Conservation (phyloP, 2,113 vertebrate species). For the Limanda limanda region DNA sequence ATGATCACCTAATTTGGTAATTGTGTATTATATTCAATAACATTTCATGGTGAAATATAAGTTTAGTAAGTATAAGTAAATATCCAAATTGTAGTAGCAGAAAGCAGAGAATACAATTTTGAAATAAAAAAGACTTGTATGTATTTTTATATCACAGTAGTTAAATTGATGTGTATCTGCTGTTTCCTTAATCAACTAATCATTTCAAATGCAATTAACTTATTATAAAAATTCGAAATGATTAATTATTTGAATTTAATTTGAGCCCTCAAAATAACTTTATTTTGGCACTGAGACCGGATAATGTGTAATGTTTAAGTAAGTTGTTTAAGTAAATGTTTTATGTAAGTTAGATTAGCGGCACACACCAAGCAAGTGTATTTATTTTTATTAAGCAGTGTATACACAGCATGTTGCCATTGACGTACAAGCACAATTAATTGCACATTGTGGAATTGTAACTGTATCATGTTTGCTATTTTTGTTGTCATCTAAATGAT, state of each 20-base stretch:
- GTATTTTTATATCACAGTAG: too few species aligned
- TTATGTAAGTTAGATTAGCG: slow-evolving; percentile 3
- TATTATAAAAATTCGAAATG: too few species aligned
- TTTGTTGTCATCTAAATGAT: background rate
- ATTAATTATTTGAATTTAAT: background rate
- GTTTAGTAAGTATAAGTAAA: too few species aligned
- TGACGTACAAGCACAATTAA: background rate
- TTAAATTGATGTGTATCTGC: background rate
- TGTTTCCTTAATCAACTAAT: background rate
- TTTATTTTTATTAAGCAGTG: slow-evolving; percentile 25
- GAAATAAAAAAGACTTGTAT: too few species aligned
- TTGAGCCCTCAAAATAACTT: background rate
- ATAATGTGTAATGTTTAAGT: background rate
- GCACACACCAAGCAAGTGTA: background rate
- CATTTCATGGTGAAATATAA: too few species aligned
- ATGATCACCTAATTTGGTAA: too few species aligned
- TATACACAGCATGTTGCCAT: background rate
- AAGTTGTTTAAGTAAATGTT: too few species aligned
- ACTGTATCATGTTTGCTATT: background rate
- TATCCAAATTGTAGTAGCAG: too few species aligned
- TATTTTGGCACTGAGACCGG: background rate
- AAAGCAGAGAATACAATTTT: too few species aligned
- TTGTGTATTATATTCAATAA: too few species aligned
- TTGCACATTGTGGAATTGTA: background rate
- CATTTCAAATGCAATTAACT: background rate